Percentiles rank a stretch among this genome's conserved stretches.
These are phyloP conservation scores for Eudyptes chrysolophus DNA, from an alignment of 2,113 vertebrate species.

Conservation along the genomic window DNA sequence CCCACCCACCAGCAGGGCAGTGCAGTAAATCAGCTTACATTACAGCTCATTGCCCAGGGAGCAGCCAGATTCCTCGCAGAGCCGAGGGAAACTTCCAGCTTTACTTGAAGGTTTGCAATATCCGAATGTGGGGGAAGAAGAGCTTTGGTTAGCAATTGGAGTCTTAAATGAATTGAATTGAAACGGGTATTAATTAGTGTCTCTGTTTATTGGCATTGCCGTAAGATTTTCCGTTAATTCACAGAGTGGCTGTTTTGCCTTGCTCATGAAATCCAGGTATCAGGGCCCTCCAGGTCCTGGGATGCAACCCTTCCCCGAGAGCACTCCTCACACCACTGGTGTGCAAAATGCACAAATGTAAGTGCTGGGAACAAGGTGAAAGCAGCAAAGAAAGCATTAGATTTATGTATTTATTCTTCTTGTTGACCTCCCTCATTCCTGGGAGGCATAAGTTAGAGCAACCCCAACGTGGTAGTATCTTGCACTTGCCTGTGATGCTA, in stretches of 20 bases:
- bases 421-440: background rate
- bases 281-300: background rate
- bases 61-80: rapidly evolving
- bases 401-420: background rate
- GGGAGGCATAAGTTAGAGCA: background rate
- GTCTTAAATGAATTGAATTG: background rate
- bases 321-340: background rate
- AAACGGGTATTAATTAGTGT: background rate
- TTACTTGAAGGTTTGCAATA: background rate
- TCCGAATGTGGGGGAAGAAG: background rate
- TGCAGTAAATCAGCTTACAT: background rate
- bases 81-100: background rate
- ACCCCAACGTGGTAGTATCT: background rate
- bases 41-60: background rate
- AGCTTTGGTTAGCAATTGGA: background rate
- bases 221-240: background rate
- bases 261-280: background rate
- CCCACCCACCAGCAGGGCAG: background rate
- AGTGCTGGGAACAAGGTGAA: background rate
- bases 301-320: background rate
- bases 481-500: background rate
- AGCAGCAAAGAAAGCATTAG: background rate
- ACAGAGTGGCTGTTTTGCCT: background rate
- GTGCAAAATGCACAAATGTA: background rate
- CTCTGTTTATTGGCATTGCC: background rate